phyloP scores from a whole-genome alignment of 1,140 invertebrate genomes.

The Panulirus ornatus region DNA sequence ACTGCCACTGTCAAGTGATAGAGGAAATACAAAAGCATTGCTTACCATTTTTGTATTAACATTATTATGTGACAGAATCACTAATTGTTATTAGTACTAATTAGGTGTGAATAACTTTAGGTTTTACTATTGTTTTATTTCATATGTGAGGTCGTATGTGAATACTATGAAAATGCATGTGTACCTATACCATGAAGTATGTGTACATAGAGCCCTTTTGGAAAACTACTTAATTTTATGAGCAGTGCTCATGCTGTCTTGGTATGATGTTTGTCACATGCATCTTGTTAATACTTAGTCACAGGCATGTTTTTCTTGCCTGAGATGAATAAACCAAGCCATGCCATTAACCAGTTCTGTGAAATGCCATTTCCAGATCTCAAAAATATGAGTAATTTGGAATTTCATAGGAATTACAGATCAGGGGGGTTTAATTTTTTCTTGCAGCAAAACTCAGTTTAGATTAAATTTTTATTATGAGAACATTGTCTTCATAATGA shows the following conservation, averaged over 20 bases:
- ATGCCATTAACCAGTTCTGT: neutral
- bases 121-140: neutral
- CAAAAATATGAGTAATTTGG: neutral
- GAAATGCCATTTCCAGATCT: neutral
- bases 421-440: neutral
- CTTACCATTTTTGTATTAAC: constrained; percentile 32
- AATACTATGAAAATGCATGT: neutral
- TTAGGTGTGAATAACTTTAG: neutral
- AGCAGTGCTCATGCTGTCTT: neutral
- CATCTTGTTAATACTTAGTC: neutral
- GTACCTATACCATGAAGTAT: neutral
- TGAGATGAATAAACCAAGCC: neutral
- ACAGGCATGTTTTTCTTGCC: no score
- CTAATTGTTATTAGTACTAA: constrained; percentile 2
- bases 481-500: neutral
- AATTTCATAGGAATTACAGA: neutral
- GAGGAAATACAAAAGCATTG: neutral
- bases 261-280: neutral
- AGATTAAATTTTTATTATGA: neutral
- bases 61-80: neutral
- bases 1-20: neutral
- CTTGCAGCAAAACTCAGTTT: neutral
- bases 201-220: neutral
- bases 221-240: neutral
- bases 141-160: neutral